Conservation (phyloP, 2,888 invertebrate genomes). For the Anoplius nigerrimus region DNA sequence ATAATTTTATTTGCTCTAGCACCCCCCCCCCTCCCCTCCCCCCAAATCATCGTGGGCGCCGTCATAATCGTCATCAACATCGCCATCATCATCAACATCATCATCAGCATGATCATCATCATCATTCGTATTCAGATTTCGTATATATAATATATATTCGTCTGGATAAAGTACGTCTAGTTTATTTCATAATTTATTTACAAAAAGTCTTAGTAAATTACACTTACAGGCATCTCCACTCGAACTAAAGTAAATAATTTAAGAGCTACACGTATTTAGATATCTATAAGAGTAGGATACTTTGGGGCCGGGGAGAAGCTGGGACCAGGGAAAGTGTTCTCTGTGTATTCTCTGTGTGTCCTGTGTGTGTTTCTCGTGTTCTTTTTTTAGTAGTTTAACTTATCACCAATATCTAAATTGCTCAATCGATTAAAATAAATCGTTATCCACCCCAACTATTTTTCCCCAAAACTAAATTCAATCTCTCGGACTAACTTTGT, state of each 20-base stretch:
- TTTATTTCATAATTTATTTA: constrained; percentile 75
- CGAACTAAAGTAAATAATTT: constrained; percentile 74
- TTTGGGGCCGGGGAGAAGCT: constrained; percentile 71
- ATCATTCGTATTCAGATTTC: constrained; percentile 33
- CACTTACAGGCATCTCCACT: constrained; percentile 75
- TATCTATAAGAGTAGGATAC: constrained; percentile 73
- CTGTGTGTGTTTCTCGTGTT: constrained; percentile 12
- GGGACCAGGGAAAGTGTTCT: constrained; percentile 66
- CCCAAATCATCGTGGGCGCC: no score
- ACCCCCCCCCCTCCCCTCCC: no score
- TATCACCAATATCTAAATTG: constrained; percentile 28
- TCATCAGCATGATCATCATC: not conserved
- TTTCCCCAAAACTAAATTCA: constrained; percentile 10
- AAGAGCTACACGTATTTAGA: constrained; percentile 74
- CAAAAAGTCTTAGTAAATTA: constrained; percentile 75
- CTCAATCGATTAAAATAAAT: constrained; percentile 38
- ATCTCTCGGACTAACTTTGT: constrained; percentile 14
- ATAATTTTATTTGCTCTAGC: no score
- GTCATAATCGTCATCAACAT: no score
- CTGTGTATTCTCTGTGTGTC: constrained; percentile 17
- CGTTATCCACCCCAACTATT: constrained; percentile 9
- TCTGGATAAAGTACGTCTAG: constrained; percentile 74
- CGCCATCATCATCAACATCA: no score
- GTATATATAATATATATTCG: constrained; percentile 42
- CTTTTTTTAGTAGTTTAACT: constrained; percentile 6